Base-by-base conservation (phyloP, 2,113 vertebrate genomes). In the Cyrtonyx montezumae region DNA sequence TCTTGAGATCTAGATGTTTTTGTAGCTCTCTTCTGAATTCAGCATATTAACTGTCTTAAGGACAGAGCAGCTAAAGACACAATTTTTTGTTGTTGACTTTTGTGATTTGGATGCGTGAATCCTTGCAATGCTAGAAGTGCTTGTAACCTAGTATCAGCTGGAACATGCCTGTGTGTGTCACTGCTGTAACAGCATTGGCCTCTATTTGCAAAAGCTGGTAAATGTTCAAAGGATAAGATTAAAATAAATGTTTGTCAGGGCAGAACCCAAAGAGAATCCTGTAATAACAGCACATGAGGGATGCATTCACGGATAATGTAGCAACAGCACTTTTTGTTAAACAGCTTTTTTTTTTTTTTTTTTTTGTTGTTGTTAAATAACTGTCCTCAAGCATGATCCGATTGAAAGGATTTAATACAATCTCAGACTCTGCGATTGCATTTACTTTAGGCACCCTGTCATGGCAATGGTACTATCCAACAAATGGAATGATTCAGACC, bases 331-430 rank as follows among this genome's bases (percentile, higher is more conserved):
- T 79, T 91, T 80, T 65, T 55, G 66, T 46, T 74, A 34, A 93
- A 70, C 19, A 63, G 13, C 34, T 88, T 83, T 80, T 32, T 79
- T 90, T 19, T 13, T 51, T 51, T 8, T 46, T 48, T 19, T 13
- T 51, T 51, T 8, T 46, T 48, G 22, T 23, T 49, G 43, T 43
- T 56, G 36, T 84, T 79, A 77, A 87, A 53, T 34, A 87, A 18
- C 19, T 69, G 26, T 82, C 25, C 71, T 87, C 22, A 68, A 58
- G 15, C 36, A 25, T 53, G 53, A 51, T 81, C 30, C 78, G 30
- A 81, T 81, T 65, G 70, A 87, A 92, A 73, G 28, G 14, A 79
- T 90, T 74, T 88, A 92, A 51, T 81, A 55, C 43, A 63, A 74
- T 79, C 43, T 87, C 45, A 49, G 70, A 25, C 6, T 42, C 51